Base-by-base conservation (phyloP, 1,140 invertebrate genomes). In the Sinella curviseta region DNA sequence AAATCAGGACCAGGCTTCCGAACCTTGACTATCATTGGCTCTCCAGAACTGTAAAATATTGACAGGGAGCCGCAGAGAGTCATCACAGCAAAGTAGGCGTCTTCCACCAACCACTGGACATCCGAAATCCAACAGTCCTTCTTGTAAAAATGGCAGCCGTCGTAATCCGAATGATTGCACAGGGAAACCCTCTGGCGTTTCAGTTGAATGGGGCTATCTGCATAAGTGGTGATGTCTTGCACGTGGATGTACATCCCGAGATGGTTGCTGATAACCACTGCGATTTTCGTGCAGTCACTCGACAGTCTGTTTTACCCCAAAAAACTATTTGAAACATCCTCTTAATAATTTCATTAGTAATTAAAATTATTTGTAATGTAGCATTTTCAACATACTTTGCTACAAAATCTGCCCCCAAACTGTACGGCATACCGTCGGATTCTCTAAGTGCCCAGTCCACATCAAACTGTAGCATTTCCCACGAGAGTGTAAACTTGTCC, bases 91-190 rank as follows among this genome's bases (percentile, higher is more conserved):
- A 77, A 67, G 24, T 36, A 67, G 8, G 34, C 39, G 34, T 77
- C 77, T 28, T 77, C 26, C 1, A 65, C 33, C 12, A 77, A 35
- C 77, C 77, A 77, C 35, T 77, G 77, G 17, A 77, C 67, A 77
- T 77, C 77, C n/a, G 67, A 33, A 1, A 70, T 39, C 17, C 60
- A 70, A 24, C 77, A 77, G n/a, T 67, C 57, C 24, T 26, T 16
- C 24, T 60, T 60, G 24, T 26, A 60, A 12, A 60, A 60, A 60
- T 60, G 12, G 24, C 14, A 60, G 57, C 24, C 57, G 3, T 17
- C 57, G 24, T 3, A 17, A 60, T 60, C 57, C 57, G 12, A 60
- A n/a, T 60, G 57, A 60, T 60, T 26, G 24, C 57, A 60, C 3
- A 60, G 4, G 12, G 57, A 3, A 8, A 60, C 24, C 24, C 24